A percentile compares a stretch with the other conserved stretches of the same genome.
Evolutionary conservation across 1,140 invertebrate species (phyloP).

Genomic region (Oscheius sp.): DNA sequence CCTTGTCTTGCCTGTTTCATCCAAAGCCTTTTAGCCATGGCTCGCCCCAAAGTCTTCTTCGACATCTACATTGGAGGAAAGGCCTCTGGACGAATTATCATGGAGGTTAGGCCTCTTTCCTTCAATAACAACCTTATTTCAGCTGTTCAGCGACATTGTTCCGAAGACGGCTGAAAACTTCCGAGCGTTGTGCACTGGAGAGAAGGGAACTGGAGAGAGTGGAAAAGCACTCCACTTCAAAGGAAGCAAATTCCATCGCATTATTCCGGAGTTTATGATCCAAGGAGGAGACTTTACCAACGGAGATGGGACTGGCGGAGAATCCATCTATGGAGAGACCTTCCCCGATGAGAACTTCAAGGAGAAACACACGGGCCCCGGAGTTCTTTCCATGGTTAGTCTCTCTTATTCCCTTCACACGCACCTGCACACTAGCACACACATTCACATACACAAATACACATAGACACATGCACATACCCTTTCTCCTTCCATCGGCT

Average conservation of each 20-base stretch:
- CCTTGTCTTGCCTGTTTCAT: too few relatives aligned
- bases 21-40: too few relatives aligned
- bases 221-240: constrained; percentile 46
- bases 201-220: constrained; percentile 43
- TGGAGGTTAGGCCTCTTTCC: constrained; percentile 30
- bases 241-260: constrained; percentile 63
- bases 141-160: constrained; percentile 78
- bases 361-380: constrained; percentile 84
- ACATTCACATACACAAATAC: too few relatives aligned
- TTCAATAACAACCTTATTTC: background rate
- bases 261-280: constrained; percentile 66
- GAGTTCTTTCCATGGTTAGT: constrained; percentile 87
- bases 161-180: constrained; percentile 95
- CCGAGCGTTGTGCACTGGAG: constrained; percentile 67
- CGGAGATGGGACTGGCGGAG: constrained; percentile 84
- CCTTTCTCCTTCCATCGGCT: too few relatives aligned
- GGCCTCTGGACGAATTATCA: constrained; percentile 39
- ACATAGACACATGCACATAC: too few relatives aligned
- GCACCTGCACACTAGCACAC: too few relatives aligned
- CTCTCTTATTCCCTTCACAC: too few relatives aligned
- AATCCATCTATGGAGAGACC: constrained; percentile 85
- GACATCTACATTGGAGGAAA: constrained; percentile 40
- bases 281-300: constrained; percentile 85
- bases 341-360: constrained; percentile 41
- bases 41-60: constrained; percentile 43